Conservation (phyloP, 2,797 vertebrate species). For the Microcaecilia unicolor region DNA sequence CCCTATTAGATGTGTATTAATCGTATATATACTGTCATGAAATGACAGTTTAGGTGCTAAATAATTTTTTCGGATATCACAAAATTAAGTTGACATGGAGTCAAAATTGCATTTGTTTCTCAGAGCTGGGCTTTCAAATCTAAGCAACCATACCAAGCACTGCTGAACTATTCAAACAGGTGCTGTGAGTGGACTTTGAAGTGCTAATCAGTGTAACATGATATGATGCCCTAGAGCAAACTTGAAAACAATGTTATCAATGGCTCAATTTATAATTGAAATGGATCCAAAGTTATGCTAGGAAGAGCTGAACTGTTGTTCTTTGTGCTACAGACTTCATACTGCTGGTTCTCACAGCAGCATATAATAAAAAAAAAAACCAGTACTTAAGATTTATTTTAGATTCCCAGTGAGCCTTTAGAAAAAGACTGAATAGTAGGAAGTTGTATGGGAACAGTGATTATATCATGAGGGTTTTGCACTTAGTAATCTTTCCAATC, state of each 20-base stretch:
- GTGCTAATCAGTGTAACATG: slow-evolving; percentile 57
- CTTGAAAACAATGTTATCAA: slow-evolving; percentile 33
- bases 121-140: too few relatives aligned
- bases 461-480: too few relatives aligned
- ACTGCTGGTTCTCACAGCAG: slow-evolving; percentile 6
- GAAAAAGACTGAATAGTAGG: slow-evolving; percentile 4
- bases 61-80: too few relatives aligned
- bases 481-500: too few relatives aligned
- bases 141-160: slow-evolving; percentile 10
- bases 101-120: too few relatives aligned
- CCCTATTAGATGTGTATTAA: too few relatives aligned
- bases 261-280: slow-evolving; percentile 17
- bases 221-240: slow-evolving; percentile 44
- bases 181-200: slow-evolving; percentile 20
- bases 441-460: too few relatives aligned
- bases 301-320: slow-evolving; percentile 13
- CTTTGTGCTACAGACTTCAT: slow-evolving; percentile 6
- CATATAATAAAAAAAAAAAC: neutral
- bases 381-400: slow-evolving; percentile 13
- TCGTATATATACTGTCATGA: too few relatives aligned
- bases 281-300: slow-evolving; percentile 9
- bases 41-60: too few relatives aligned
- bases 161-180: slow-evolving; percentile 26
- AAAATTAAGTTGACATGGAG: too few relatives aligned
- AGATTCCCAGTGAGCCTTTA: slow-evolving; percentile 8